Base-by-base conservation (phyloP, 92 coral and sea anemone genomes). In the Muricea muricata region DNA sequence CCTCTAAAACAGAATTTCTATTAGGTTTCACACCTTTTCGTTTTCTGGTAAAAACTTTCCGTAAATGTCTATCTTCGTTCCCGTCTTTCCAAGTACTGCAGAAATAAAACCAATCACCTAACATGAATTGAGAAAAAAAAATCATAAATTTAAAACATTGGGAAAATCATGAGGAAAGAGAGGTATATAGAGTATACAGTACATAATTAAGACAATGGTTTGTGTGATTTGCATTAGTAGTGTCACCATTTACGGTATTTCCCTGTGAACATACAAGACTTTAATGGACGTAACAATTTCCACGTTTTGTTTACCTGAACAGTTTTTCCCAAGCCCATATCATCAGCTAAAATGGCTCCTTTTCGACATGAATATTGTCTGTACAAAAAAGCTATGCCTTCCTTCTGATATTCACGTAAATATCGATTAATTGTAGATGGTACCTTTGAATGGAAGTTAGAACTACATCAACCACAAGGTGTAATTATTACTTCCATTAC, bases 311-410 rank as follows among this genome's bases (percentile, higher is more conserved):
- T 13, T 20, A 89, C 95, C 93, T 95, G 98, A 32, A 95, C 97
- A 0, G 98, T 95, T 73, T 95, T 95, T 14, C 98, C 98, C 34
- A 95, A 87, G 23, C 98, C 97, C 98, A 95, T 95, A 85, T 95
- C 98, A 82, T 95, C 98, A 32, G 91, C 98, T 30, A 95, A 88
- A 50, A 95, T 95, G 25, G 94, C 97, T 33, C 98, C 98, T 32
- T 82, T 88, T 15, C 92, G 89, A 37, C 76, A 80, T 60, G 63
- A 66, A 69, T 90, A 95, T 85, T 95, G 98, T 55, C 84, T 65
- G 65, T 83, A 93, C 20, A 95, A 89, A 47, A 95, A 95, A 42
- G 63, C 63, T 25, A 93, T 92, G 14, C 98, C 98, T 9, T 95
- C 94, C 56, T 94, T 91, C 75, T 95, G 98, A 63, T 95, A 95